Evolutionary conservation across 2,888 invertebrate genomes (phyloP), one percentile per base, ranked within the genome.

Genomic region (Lathronympha strigana): DNA sequence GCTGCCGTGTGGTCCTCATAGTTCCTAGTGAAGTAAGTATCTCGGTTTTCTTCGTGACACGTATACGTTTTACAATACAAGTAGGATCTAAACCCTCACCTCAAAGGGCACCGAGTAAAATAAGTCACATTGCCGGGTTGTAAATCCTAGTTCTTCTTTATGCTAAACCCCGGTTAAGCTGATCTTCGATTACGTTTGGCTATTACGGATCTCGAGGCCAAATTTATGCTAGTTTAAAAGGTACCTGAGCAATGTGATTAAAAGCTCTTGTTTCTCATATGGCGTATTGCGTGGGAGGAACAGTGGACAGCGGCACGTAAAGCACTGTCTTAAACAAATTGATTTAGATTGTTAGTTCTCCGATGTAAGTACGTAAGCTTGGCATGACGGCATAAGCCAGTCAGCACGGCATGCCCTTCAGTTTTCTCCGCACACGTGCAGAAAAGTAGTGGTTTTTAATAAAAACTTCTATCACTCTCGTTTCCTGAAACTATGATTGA

Each of bases 41-140:
- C n/a, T 21, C 2, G 36, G 19, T 51, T 53, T 36, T 21, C 36
- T 36, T 38, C 21, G n/a, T 36, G 53, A 17, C 25, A 17, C 19
- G 6, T 31, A 31, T 4, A n/a, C 9, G 23, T 49, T 23, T 31
- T 45, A 31, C n/a, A 21, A 38, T 38, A 5, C 47, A 40, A 38
- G 54, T 33, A 54, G 23, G 25, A 43, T n/a, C 38, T 58, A 15
- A 45, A 17, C n/a, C n/a, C n/a, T n/a, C n/a, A n/a, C 4, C 47
- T 47, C 60, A 76, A 79, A 77, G 77, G 79, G 74, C 72, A 73
- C 69, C 70, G 73, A 67, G 73, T 69, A 63, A 71, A 63, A 71
- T 72, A 76, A 75, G 77, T 75, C 72, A 72, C 54, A 50, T 17
- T 11, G 25, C 47, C 38, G 31, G 40, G 54, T 33, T 28, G 38